A percentile compares a stretch with the other conserved stretches of the same genome.
Evolutionary conservation across 2,797 vertebrate species (phyloP).

Genomic region (Micrastur ruficollis): DNA sequence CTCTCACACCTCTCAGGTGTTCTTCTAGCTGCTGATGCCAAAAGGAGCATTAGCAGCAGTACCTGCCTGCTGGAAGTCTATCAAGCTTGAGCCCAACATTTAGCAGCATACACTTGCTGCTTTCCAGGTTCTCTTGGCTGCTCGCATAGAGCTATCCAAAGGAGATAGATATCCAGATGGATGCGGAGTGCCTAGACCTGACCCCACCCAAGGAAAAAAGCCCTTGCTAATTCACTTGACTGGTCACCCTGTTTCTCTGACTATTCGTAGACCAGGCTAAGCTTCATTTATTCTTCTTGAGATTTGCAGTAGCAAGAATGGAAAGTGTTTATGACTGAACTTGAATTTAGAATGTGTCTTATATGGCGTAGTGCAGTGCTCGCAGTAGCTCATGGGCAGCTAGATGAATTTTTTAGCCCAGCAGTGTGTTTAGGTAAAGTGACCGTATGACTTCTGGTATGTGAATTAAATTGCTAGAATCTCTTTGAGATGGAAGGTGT

Average conservation of each 20-base stretch:
- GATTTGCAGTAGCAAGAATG: neutral
- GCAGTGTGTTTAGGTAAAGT: neutral
- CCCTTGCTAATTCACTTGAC: neutral
- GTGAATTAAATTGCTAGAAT: neutral
- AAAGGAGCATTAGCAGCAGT: neutral
- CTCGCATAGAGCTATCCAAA: rapidly evolving
- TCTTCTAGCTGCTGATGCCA: neutral
- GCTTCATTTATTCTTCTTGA: neutral
- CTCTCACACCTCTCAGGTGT: neutral
- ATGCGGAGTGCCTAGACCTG: neutral
- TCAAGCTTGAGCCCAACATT: neutral
- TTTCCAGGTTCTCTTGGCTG: neutral
- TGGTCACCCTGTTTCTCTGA: neutral
- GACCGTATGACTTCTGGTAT: neutral
- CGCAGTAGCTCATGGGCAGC: neutral
- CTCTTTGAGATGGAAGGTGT: neutral
- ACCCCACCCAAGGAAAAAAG: neutral
- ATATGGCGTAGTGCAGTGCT: neutral
- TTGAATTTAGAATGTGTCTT: neutral
- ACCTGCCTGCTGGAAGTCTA: neutral
- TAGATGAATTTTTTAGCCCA: neutral
- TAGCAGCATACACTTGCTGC: neutral
- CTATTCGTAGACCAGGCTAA: neutral
- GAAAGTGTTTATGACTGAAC: neutral
- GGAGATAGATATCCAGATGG: neutral